Base-by-base conservation (phyloP, 2,888 invertebrate species). In the Brachyptera risi region DNA sequence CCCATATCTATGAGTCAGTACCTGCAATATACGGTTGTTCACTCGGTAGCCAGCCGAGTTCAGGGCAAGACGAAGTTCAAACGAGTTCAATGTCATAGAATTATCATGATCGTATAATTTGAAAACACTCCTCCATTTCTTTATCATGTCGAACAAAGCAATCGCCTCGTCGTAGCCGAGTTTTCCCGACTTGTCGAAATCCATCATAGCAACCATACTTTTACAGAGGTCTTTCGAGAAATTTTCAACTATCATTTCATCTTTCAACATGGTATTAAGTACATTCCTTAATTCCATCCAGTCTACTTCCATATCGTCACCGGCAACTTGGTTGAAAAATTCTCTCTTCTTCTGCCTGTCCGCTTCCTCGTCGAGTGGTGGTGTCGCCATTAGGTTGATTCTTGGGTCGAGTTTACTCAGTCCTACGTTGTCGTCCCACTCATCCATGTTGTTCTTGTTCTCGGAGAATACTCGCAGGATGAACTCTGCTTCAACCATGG, bases 401-500 rank as follows among this genome's bases (percentile, higher is more conserved):
- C 88, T 82, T 66, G 88, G 86, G 71, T 92, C 91, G 24, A 90
- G 80, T 68, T 91, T 87, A 3, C 88, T 88, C 73, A 91, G 84
- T 60, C 91, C 90, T 66, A 96, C 86, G 69, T 88, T 84, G 73
- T 93, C 90, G 72, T 96, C 96, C 70, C 94, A 90, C 75, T 94
- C 94, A 73, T 93, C 85, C 88, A 93, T 88, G 71, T 88, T 85
- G 72, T 89, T 92, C 73, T 83, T 80, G 70, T 90, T 88, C 78
- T 98, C 98, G 31, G 96, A 92, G 86, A 96, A 99, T 66, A 97
- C 90, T 69, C 99, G 81, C 58, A 99, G 79, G 66, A 99, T 79
- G 75, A 97, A 99, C 75, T 98, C 96, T 27, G 95, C 98, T 71
- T 97, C 95, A 72, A 96, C 92, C 67, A 95, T 88, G 0, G 96